A percentile compares a stretch with the other conserved stretches of the same genome.
phyloP scores from a whole-genome alignment of 2,797 vertebrate species.

The Gymnothorax javanicus region DNA sequence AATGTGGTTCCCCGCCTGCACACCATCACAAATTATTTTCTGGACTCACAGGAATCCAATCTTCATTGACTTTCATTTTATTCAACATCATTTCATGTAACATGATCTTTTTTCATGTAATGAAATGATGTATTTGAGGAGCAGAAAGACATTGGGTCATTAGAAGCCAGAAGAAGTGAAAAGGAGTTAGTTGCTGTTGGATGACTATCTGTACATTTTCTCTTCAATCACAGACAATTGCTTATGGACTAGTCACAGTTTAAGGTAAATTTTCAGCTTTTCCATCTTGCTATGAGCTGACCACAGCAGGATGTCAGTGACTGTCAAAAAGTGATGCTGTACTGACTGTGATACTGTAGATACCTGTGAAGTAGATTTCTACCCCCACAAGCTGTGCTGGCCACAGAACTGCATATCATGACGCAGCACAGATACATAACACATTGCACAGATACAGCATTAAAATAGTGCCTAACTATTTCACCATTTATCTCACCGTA shows the following conservation, averaged over 20 bases:
- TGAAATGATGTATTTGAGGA: not conserved
- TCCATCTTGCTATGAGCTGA: not conserved
- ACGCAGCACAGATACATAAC: too few relatives aligned
- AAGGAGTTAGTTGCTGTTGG: not conserved
- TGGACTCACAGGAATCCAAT: not conserved
- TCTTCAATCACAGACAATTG: not conserved
- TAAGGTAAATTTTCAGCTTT: not conserved
- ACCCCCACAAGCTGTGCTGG: not conserved
- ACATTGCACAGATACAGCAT: too few relatives aligned
- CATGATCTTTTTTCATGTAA: conserved; percentile 1
- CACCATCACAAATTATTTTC: not conserved
- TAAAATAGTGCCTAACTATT: too few relatives aligned
- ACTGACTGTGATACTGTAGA: not conserved
- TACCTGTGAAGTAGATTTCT: not conserved
- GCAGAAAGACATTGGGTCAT: not conserved
- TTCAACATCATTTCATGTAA: not conserved
- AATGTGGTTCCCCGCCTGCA: not conserved
- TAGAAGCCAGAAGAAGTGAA: not conserved
- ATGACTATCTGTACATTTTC: not conserved
- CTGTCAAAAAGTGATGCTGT: not conserved
- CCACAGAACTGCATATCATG: not conserved
- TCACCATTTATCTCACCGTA: too few relatives aligned
- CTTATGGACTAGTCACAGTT: conserved; percentile 3
- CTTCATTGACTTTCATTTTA: not conserved
- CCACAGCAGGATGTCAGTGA: not conserved